A percentile compares a stretch with the other conserved stretches of the same genome.
Conservation (phyloP, 2,888 invertebrate genomes). For the Pseudolycoriella hygida region DNA sequence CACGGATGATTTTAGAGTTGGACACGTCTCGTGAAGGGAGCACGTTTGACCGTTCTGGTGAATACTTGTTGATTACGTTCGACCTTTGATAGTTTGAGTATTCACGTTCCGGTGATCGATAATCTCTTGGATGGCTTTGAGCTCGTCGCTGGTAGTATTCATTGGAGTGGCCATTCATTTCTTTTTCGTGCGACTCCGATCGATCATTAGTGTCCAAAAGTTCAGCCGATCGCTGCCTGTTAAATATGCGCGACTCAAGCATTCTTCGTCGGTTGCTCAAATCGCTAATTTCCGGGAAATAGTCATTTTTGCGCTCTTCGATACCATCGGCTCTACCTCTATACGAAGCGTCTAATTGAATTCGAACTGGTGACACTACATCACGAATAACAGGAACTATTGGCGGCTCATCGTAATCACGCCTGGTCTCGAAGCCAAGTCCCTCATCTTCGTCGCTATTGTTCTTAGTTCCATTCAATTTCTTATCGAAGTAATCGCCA, state of each 20-base stretch:
- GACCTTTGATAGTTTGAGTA: constrained; percentile 11
- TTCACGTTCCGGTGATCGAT: neutral
- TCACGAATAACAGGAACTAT: constrained; percentile 45
- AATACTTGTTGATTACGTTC: constrained; percentile 21
- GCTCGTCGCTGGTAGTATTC: constrained; percentile 9
- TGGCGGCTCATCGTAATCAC: constrained; percentile 37
- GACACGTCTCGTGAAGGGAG: constrained; percentile 14
- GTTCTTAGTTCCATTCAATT: constrained; percentile 29
- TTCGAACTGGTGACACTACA: constrained; percentile 29
- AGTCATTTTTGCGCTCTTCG: constrained; percentile 27
- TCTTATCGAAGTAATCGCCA: constrained; percentile 8
- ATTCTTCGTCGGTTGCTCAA: constrained; percentile 55
- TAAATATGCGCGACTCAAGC: constrained; percentile 56
- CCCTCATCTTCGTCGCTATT: constrained; percentile 67
- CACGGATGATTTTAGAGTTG: constrained; percentile 17
- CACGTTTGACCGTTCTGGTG: constrained; percentile 20
- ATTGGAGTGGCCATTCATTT: neutral
- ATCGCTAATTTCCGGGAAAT: constrained; percentile 31
- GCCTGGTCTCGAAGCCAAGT: constrained; percentile 45
- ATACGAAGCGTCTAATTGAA: constrained; percentile 7
- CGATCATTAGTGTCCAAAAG: neutral
- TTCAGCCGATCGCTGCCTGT: constrained; percentile 23
- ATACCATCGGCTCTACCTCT: constrained; percentile 41
- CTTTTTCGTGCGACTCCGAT: neutral
- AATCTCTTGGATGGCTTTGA: constrained; percentile 10